These are phyloP conservation scores for Xerus rutilus DNA, from an alignment of 2,797 vertebrate genomes.

Conservation along the genomic window DNA sequence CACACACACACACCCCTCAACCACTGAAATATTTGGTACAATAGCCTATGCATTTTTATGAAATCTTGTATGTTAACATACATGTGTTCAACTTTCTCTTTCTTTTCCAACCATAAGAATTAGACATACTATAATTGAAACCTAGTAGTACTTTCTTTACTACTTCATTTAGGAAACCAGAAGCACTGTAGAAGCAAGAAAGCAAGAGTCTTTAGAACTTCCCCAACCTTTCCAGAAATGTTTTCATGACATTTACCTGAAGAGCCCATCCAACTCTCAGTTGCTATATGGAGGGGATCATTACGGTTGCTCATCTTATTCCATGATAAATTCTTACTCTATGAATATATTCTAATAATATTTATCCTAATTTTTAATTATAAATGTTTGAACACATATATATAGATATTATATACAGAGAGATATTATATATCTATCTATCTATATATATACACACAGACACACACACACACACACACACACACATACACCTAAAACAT, in stretches of 20 bases:
- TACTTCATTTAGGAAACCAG: conserved; percentile 17
- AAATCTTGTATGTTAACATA: neutral
- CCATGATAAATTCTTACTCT: neutral
- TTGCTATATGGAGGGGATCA: neutral
- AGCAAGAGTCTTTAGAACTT: neutral
- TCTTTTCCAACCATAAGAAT: neutral
- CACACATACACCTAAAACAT: neutral
- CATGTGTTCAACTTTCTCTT: neutral
- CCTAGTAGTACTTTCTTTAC: neutral
- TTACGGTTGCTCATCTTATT: neutral
- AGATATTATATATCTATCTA: no score
- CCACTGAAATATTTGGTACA: neutral
- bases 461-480: neutral
- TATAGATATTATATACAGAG: no score
- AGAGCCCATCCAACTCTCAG: neutral
- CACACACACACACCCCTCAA: neutral
- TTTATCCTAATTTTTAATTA: conserved; percentile 20
- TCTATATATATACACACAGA: neutral
- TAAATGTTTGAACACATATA: neutral
- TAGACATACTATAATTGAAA: neutral
- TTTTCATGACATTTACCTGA: neutral
- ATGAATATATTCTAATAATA: neutral
- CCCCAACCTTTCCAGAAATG: neutral
- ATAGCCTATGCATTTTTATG: neutral
- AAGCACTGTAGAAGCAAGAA: neutral